Percentiles rank a stretch among this genome's conserved stretches.
Conservation (phyloP, 2,797 vertebrate species). For the Enteromius viviparus region DNA sequence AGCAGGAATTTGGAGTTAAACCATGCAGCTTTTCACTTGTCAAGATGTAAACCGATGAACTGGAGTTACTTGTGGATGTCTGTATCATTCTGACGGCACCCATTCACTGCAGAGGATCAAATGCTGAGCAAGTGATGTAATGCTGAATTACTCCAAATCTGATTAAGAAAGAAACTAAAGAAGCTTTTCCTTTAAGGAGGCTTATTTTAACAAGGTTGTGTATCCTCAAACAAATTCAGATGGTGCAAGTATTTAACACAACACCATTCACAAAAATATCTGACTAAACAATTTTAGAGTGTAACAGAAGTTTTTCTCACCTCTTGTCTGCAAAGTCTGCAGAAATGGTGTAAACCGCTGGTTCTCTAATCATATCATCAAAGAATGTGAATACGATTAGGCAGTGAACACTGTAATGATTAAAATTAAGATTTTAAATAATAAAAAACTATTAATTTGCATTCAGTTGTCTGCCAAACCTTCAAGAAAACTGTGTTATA, state of each 20-base stretch:
- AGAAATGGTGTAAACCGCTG: constrained; percentile 1
- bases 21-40: too few relatives aligned
- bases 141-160: background rate
- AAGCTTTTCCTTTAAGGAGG: background rate
- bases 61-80: background rate
- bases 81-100: background rate
- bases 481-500: background rate
- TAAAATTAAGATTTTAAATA: background rate
- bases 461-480: background rate
- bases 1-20: background rate
- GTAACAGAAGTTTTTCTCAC: constrained; percentile 3
- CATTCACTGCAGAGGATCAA: background rate
- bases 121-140: background rate
- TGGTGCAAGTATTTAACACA: background rate
- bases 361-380: background rate
- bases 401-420: too few relatives aligned
- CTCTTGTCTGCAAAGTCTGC: background rate
- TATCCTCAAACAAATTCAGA: background rate
- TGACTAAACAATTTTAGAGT: background rate
- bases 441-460: background rate
- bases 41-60: background rate
- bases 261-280: constrained; percentile 1
- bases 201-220: background rate
- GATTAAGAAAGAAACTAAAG: background rate
- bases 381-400: background rate